These are phyloP conservation scores for Gnatocerus cornutus DNA, from an alignment of 2,888 invertebrate species.

Conservation along the genomic window DNA sequence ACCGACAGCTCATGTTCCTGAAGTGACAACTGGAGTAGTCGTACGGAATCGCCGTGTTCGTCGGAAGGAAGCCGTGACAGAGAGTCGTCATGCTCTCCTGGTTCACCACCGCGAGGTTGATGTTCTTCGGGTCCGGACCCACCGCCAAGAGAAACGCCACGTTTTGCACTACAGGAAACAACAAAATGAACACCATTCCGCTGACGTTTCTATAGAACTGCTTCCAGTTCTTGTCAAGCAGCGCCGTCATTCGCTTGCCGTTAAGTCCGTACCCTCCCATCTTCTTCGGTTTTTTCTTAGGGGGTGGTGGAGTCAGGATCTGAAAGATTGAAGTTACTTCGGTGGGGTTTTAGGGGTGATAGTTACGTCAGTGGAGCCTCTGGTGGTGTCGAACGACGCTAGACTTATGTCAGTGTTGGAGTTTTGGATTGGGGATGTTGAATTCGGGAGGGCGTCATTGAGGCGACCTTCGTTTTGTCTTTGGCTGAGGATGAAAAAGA, in stretches of 20 bases:
- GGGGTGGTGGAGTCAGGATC: slow-evolving; percentile 70
- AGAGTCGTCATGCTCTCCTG: slow-evolving; percentile 75
- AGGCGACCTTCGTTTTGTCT: slow-evolving; percentile 73
- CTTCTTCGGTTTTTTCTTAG: slow-evolving; percentile 55
- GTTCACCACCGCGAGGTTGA: slow-evolving; percentile 86
- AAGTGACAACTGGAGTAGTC: slow-evolving; percentile 72
- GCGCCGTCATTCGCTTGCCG: slow-evolving; percentile 26
- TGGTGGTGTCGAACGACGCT: slow-evolving; percentile 47
- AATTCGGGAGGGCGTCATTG: slow-evolving; percentile 37
- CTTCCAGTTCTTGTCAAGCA: slow-evolving; percentile 62
- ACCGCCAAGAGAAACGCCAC: slow-evolving; percentile 86
- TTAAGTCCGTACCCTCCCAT: slow-evolving; percentile 31
- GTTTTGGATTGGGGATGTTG: slow-evolving; percentile 16
- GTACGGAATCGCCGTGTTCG: slow-evolving; percentile 68
- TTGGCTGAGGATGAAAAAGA: slow-evolving; percentile 86
- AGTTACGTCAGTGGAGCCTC: slow-evolving; percentile 61
- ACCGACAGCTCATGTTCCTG: slow-evolving; percentile 77
- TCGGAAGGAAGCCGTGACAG: slow-evolving; percentile 61
- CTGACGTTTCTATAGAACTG: slow-evolving; percentile 71
- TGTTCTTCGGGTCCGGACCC: slow-evolving; percentile 82
- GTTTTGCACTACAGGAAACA: slow-evolving; percentile 88
- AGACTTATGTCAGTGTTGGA: slow-evolving; percentile 40
- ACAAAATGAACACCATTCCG: slow-evolving; percentile 85
- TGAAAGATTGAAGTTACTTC: slow-evolving; percentile 59
- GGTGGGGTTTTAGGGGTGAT: not conserved